These are phyloP conservation scores for Pygoscelis adeliae DNA, from an alignment of 2,113 vertebrate genomes.

Conservation along the genomic window DNA sequence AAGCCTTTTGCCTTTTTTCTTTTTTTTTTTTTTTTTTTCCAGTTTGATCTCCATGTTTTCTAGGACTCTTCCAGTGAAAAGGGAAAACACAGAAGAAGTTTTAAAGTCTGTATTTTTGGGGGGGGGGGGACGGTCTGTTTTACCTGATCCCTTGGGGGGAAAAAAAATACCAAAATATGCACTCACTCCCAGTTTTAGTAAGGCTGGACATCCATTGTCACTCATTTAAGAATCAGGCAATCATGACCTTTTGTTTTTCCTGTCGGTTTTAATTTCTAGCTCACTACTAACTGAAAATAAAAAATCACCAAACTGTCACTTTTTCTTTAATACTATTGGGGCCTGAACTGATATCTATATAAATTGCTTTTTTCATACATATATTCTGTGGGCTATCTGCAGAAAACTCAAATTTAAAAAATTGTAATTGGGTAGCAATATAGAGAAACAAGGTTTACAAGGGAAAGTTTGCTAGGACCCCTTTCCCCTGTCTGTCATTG, in stretches of 20 bases:
- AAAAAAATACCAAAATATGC: background rate
- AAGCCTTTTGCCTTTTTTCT: background rate
- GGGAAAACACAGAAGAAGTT: background rate
- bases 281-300: background rate
- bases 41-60: too few relatives aligned
- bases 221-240: background rate
- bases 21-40: too few relatives aligned
- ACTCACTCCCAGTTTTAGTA: background rate
- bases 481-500: background rate
- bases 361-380: background rate
- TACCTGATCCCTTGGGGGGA: background rate
- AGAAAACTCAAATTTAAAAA: background rate
- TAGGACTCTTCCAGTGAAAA: background rate
- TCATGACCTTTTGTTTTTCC: background rate
- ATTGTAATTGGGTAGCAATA: background rate
- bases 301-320: background rate
- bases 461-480: background rate
- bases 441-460: background rate
- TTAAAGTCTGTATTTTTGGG: background rate
- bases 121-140: background rate
- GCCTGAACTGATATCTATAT: background rate
- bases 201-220: background rate
- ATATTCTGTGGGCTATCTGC: background rate
- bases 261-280: background rate
- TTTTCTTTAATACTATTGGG: background rate